phyloP scores from a whole-genome alignment of 2,888 invertebrate genomes.

The Conops quadrifasciatus region DNA sequence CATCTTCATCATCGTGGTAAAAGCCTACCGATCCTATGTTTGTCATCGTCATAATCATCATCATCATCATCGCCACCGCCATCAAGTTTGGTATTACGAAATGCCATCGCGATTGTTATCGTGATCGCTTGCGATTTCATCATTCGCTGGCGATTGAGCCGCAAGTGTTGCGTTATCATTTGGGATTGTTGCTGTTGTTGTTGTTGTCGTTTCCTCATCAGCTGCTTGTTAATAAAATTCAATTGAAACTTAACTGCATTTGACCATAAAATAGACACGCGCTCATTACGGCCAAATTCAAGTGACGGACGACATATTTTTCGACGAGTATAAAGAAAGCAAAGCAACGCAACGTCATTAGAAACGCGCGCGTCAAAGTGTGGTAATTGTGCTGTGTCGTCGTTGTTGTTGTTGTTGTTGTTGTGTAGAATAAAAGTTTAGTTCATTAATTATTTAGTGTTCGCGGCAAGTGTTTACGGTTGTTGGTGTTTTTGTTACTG shows the following conservation, averaged over 20 bases:
- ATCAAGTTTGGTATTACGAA: background rate
- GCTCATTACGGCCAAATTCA: constrained; percentile 20
- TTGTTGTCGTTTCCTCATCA: background rate
- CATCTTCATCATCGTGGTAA: background rate
- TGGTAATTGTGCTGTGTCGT: too few species aligned
- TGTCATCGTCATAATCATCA: too few species aligned
- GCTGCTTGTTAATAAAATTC: constrained; percentile 48
- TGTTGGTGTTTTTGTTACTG: too few species aligned
- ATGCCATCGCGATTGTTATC: background rate
- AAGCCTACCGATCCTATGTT: too few species aligned
- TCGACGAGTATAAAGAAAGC: background rate
- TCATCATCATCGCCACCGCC: too few species aligned
- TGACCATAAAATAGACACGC: constrained; percentile 48
- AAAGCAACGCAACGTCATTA: background rate
- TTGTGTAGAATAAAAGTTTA: too few species aligned
- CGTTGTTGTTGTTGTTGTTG: too few species aligned
- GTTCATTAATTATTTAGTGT: too few species aligned
- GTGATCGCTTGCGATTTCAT: background rate
- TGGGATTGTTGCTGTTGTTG: background rate
- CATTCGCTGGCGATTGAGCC: background rate
- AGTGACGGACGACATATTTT: constrained; percentile 9
- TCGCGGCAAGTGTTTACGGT: too few species aligned
- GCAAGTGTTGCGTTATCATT: constrained; percentile 4
- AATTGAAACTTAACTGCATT: constrained; percentile 58
- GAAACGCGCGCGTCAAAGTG: too few species aligned